Evolutionary conservation across 2,113 vertebrate species (phyloP), one percentile per base, ranked within the genome.

Genomic region (Rhinogobius similis): DNA sequence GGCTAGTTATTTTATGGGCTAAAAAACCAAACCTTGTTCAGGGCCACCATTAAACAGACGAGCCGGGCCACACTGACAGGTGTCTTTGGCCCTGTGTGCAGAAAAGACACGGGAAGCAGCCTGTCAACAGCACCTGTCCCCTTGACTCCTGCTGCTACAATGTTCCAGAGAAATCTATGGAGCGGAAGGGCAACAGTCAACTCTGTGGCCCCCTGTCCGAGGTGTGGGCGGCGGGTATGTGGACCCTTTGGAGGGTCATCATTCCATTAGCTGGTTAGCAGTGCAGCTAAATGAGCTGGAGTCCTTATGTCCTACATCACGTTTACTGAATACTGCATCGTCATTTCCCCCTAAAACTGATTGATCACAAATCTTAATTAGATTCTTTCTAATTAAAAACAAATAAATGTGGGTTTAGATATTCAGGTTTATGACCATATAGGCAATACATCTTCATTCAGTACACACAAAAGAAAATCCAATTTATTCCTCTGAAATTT

Each of bases 151-250:
- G 11, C 70, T 72, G 72, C 77, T 70, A 69, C 75, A 80, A 69
- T 67, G 65, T 76, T 81, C 77, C 67, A 62, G 64, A 23, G 77
- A 78, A 76, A 21, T 56, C 61, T 61, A 68, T 72, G 72, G 53
- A 79, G 80, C 76, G 58, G 78, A 70, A 87, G 78, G 72, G 38
- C 21, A 41, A 14, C 82, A 77, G 65, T 69, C 82, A 84, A 82
- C 52, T 77, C 36, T 18, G 16, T 70, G 79, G 77, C 79, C 23
- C 23, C 39, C 65, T 36, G 38, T 44, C 62, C 62, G 71, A 70
- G 75, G 55, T 58, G 26, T 27, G 26, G 26, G 52, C 5, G 23
- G 52, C 6, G 52, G 52, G 52, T 55, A 12, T 55, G 52, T 26
- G 52, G 23, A 5, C 23, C 52, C 52, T 55, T 4, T 55, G 23